Percentiles rank a stretch among this genome's conserved stretches.
These are phyloP conservation scores for Peromyscus leucopus DNA, from an alignment of 2,113 vertebrate species.

Conservation along the genomic window DNA sequence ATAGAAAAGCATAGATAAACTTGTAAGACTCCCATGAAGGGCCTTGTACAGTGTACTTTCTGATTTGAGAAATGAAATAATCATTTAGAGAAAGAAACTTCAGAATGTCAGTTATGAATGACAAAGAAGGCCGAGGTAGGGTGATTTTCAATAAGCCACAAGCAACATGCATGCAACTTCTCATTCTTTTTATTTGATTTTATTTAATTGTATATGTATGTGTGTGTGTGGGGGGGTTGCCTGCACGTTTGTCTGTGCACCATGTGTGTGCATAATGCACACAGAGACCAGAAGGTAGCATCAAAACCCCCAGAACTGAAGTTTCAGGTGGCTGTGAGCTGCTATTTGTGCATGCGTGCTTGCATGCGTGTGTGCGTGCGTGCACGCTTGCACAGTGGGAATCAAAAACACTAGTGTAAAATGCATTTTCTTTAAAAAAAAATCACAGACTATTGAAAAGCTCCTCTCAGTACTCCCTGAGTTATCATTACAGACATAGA, in stretches of 20 bases:
- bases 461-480: neutral
- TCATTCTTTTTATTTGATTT: neutral
- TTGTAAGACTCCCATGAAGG: neutral
- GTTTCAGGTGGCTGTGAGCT: neutral
- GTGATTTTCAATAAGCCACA: neutral
- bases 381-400: neutral
- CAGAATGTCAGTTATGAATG: neutral
- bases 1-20: neutral
- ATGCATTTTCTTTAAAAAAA: neutral
- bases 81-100: constrained; percentile 26
- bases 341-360: neutral
- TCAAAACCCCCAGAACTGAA: neutral
- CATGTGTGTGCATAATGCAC: neutral
- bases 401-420: neutral
- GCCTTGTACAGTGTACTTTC: neutral
- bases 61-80: constrained; percentile 25
- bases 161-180: neutral
- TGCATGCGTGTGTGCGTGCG: neutral
- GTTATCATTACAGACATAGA: neutral
- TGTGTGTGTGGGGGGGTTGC: neutral
- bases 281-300: neutral
- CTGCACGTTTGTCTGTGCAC: neutral
- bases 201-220: neutral
- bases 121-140: neutral
- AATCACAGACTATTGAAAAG: neutral